These are phyloP conservation scores for Portunus trituberculatus DNA, from an alignment of 1,140 invertebrate genomes.

Conservation along the genomic window DNA sequence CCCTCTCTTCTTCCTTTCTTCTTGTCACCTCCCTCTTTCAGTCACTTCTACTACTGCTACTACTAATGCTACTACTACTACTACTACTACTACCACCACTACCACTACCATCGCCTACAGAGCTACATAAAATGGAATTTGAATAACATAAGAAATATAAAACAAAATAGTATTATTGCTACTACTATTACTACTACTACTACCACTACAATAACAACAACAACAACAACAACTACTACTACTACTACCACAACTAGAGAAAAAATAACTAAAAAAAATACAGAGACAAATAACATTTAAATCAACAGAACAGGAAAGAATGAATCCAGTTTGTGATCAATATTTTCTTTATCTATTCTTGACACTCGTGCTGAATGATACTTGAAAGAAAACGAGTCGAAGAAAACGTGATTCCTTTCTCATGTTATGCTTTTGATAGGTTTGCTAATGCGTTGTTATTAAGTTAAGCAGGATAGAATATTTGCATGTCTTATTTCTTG, in stretches of 20 bases:
- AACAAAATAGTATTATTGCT: not conserved
- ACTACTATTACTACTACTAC: not conserved
- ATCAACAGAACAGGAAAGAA: not conserved
- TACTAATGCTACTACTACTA: too few species aligned
- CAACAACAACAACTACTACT: not conserved
- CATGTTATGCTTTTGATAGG: too few species aligned
- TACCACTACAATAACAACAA: not conserved
- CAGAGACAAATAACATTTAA: not conserved
- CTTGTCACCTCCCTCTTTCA: not conserved
- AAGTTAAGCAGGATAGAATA: too few species aligned
- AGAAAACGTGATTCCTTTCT: too few species aligned
- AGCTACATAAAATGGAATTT: too few species aligned
- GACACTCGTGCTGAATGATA: not conserved
- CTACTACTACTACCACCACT: not conserved
- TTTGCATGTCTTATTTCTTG: too few species aligned
- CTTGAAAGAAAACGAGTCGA: too few species aligned
- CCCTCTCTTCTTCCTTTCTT: not conserved
- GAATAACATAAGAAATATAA: not conserved
- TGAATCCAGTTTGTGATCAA: not conserved
- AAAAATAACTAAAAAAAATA: not conserved
- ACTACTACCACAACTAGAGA: not conserved
- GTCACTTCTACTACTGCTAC: too few species aligned
- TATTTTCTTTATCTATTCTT: not conserved
- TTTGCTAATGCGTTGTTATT: too few species aligned
- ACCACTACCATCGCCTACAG: too few species aligned